Percentiles rank a stretch among this genome's conserved stretches.
Evolutionary conservation across 2,888 invertebrate species (phyloP).

Genomic region (Nematopogon swammerdamellus): DNA sequence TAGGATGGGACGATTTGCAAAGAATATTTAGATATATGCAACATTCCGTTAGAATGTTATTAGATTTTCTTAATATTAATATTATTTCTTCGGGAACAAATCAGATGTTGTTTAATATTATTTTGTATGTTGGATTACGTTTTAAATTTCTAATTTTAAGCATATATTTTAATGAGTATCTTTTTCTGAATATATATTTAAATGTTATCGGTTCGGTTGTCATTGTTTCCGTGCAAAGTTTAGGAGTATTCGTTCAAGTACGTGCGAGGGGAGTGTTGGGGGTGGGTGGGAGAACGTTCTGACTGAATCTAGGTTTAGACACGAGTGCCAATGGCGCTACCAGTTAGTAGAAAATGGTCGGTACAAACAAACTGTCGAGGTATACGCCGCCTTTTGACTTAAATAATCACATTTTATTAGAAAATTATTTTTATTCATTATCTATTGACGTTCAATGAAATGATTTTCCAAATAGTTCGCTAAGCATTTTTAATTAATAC

Average conservation of each 20-base stretch:
- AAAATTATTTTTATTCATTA: slow-evolving; percentile 54
- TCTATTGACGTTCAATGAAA: slow-evolving; percentile 47
- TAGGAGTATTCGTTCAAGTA: slow-evolving; percentile 29
- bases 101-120: slow-evolving; percentile 57
- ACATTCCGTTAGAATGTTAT: slow-evolving; percentile 58
- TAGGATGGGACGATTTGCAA: slow-evolving; percentile 58
- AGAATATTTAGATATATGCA: slow-evolving; percentile 51
- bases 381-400: slow-evolving; percentile 52
- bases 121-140: slow-evolving; percentile 54
- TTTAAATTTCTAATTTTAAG: slow-evolving; percentile 18
- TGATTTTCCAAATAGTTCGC: slow-evolving; percentile 12
- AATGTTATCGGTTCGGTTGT: slow-evolving; percentile 32
- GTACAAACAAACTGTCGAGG: slow-evolving; percentile 46
- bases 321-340: slow-evolving; percentile 26
- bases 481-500: background rate
- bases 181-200: slow-evolving; percentile 36
- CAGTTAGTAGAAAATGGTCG: slow-evolving; percentile 27
- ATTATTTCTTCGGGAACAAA: slow-evolving; percentile 55
- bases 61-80: slow-evolving; percentile 45
- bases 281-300: background rate
- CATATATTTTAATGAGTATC: slow-evolving; percentile 31
- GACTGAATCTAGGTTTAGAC: slow-evolving; percentile 13
- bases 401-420: slow-evolving; percentile 28
- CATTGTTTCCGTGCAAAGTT: slow-evolving; percentile 52
- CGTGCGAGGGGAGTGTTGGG: too few relatives aligned